A percentile compares a stretch with the other conserved stretches of the same genome.
Conservation (phyloP, 2,113 vertebrate species). For the Hydropotes inermis region DNA sequence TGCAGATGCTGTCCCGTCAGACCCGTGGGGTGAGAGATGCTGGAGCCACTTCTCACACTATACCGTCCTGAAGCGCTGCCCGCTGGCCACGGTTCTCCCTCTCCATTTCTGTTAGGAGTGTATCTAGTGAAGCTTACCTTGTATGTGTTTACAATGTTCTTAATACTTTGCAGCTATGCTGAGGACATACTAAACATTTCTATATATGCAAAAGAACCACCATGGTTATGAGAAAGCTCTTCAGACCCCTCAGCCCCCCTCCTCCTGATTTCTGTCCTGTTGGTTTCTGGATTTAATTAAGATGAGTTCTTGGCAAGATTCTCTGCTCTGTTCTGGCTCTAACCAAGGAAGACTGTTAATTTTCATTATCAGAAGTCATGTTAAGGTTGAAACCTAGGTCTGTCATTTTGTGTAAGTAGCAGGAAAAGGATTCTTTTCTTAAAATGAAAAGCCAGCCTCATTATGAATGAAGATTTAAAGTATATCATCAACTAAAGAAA, state of each 20-base stretch:
- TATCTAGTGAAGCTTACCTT: background rate
- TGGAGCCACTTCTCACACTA: background rate
- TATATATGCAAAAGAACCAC: background rate
- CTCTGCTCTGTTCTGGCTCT: background rate
- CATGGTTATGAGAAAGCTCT: background rate
- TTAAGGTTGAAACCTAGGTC: conserved; percentile 33
- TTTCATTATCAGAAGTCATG: conserved; percentile 37
- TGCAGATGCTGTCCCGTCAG: background rate
- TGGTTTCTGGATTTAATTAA: conserved; percentile 50
- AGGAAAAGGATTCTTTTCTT: background rate
- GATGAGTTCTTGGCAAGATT: background rate
- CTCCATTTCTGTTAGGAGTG: background rate
- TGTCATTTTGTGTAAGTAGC: conserved; percentile 10
- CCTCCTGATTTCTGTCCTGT: background rate
- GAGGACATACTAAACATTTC: conserved; percentile 10
- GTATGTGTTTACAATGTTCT: background rate
- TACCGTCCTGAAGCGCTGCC: background rate
- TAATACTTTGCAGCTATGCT: conserved; percentile 49
- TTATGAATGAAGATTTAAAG: background rate
- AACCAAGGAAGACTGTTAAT: conserved; percentile 41
- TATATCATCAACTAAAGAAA: background rate
- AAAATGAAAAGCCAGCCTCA: background rate
- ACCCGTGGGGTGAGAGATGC: background rate
- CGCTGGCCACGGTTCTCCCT: background rate
- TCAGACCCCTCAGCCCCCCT: background rate